Conservation (phyloP, 2,797 vertebrate genomes). For the Pseudopleuronectes americanus region DNA sequence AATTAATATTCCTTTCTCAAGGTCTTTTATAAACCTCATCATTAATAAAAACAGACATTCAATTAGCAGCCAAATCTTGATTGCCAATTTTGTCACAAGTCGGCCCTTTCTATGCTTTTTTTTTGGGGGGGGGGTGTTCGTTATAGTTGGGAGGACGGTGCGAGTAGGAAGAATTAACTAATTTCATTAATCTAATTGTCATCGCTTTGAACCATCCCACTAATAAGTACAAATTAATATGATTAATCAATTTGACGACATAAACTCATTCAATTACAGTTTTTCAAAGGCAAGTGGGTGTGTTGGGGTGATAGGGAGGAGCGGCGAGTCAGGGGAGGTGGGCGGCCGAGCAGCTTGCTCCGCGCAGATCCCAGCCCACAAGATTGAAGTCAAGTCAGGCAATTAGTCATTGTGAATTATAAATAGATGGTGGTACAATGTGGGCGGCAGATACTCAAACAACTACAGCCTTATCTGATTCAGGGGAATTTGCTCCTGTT, state of each 20-base stretch:
- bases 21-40: slow-evolving; percentile 93
- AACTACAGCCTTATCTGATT: slow-evolving; percentile 37
- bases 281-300: slow-evolving; percentile 92
- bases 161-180: slow-evolving; percentile 83
- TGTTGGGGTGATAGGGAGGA: slow-evolving; percentile 85
- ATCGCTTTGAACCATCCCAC: slow-evolving; percentile 91
- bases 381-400: slow-evolving; percentile 73
- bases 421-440: slow-evolving; percentile 73
- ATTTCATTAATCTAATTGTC: slow-evolving; percentile 97
- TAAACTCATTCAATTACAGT: slow-evolving; percentile 96
- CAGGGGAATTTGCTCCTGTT: slow-evolving; percentile 22
- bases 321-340: slow-evolving; percentile 57
- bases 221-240: slow-evolving; percentile 98
- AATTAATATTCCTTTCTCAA: slow-evolving; percentile 92
- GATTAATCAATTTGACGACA: slow-evolving; percentile 98
- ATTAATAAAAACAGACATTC: slow-evolving; percentile 99
- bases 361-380: slow-evolving; percentile 67
- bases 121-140: slow-evolving; percentile 54
- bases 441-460: slow-evolving; percentile 39
- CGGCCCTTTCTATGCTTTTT: slow-evolving; percentile 74
- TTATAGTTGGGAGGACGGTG: slow-evolving; percentile 76
- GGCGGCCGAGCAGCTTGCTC: slow-evolving; percentile 64
- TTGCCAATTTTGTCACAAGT: slow-evolving; percentile 89
- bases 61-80: slow-evolving; percentile 92
- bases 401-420: slow-evolving; percentile 79